Conservation (phyloP, 2,797 vertebrate species). For the Thamnophis elegans region DNA sequence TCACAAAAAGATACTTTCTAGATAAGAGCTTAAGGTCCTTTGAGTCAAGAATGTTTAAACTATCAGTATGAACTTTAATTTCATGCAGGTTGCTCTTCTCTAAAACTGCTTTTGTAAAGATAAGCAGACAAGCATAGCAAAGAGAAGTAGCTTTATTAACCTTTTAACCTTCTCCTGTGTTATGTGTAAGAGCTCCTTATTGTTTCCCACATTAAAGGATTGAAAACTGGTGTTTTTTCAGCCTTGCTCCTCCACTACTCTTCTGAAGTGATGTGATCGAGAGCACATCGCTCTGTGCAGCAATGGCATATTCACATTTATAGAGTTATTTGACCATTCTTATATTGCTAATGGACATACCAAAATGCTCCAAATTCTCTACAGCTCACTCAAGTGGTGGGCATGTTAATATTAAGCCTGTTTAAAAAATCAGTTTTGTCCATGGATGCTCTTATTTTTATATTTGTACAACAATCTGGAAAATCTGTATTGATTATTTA, state of each 20-base stretch:
- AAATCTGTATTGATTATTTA: constrained; percentile 31
- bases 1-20: not conserved
- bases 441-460: constrained; percentile 35
- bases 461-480: constrained; percentile 11
- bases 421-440: constrained; percentile 12
- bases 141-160: constrained; percentile 43
- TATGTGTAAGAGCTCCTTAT: constrained; percentile 16
- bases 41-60: constrained; percentile 57
- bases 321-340: not conserved
- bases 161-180: constrained; percentile 29
- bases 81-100: constrained; percentile 44
- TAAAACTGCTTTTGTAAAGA: constrained; percentile 33
- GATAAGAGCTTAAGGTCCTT: constrained; percentile 29
- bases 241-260: not conserved
- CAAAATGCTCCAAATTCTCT: not conserved
- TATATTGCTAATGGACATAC: not conserved
- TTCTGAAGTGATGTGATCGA: constrained; percentile 1
- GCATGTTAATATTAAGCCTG: not conserved
- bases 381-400: not conserved
- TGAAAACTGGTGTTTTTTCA: constrained; percentile 5
- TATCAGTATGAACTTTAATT: constrained; percentile 56
- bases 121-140: constrained; percentile 49
- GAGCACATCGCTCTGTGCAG: not conserved
- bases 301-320: not conserved
- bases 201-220: constrained; percentile 33